phyloP scores from a whole-genome alignment of 2,113 vertebrate genomes.

The Microtus oregoni region DNA sequence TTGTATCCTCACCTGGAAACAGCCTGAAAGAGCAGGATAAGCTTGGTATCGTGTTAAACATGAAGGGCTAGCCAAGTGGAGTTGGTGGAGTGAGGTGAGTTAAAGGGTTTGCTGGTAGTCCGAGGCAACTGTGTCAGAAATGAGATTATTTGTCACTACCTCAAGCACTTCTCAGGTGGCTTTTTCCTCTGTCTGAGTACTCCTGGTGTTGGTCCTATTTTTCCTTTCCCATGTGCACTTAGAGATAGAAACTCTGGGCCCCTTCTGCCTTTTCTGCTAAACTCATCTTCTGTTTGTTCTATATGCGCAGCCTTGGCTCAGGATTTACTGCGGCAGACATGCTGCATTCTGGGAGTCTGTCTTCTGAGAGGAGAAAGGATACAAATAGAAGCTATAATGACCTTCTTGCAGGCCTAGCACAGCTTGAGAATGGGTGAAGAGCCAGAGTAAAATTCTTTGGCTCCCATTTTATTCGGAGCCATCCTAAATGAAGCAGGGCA shows the following conservation, averaged over 20 bases:
- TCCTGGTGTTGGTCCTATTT: conserved; percentile 1
- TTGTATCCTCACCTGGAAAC: neutral
- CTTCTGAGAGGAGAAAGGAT: conserved; percentile 54
- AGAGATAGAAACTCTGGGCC: neutral
- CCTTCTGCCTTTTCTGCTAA: conserved; percentile 7
- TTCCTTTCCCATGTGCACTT: neutral
- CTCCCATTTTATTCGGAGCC: conserved; percentile 68
- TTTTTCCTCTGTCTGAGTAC: conserved; percentile 36
- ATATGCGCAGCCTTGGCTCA: neutral
- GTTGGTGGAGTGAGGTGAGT: neutral
- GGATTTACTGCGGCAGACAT: neutral
- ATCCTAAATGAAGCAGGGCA: conserved; percentile 56
- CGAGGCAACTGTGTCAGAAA: conserved; percentile 51
- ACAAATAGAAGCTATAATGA: conserved; percentile 29
- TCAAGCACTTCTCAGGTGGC: neutral
- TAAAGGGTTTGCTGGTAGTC: neutral
- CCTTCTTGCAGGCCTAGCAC: conserved; percentile 21
- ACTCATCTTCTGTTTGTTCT: conserved; percentile 41
- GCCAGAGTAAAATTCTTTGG: conserved; percentile 62
- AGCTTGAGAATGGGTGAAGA: neutral
- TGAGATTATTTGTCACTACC: neutral
- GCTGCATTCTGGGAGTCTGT: neutral
- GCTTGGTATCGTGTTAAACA: conserved; percentile 21
- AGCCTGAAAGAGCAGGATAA: neutral
- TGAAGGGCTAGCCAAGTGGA: conserved; percentile 41